Evolutionary conservation across 2,113 vertebrate species (phyloP), one percentile per base, ranked within the genome.

Genomic region (Clarias magur): DNA sequence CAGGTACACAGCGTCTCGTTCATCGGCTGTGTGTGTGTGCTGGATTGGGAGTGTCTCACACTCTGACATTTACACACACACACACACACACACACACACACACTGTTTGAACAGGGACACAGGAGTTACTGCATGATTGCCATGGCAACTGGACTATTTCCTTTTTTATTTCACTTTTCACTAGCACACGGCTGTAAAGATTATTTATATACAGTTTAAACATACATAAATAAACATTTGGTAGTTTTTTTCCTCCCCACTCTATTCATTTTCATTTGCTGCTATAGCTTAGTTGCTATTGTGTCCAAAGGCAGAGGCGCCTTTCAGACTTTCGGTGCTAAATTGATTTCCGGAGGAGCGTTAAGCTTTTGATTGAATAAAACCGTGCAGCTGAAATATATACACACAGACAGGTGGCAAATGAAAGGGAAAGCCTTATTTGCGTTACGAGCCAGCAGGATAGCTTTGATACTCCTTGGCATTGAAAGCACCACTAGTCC

Each of bases 1-100:
- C 98, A 99, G 97, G 98, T 98, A 70, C 8, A 57, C 15, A 25
- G 23, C 30, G 82, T 83, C 84, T n/a, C 34, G 53, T 62, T 62
- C 27, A 15, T 70, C 21, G 80, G 59, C 57, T 53, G 0, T 86
- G 13, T 83, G 13, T 83, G 34, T 80, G 7, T 88, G 34, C 85
- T 30, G 48, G 27, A 54, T 75, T 30, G 13, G 17, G 27, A 34
- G 27, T 17, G 67, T 70, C 27, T 70, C 48, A 62, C 73, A 78
- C 73, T 4, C 59, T 78, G 57, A 85, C 73, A 79, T 54, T 65
- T 30, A 30, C 76, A 79, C 75, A 27, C 48, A 76, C 38, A 72
- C 68, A 38, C 34, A 38, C 34, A 73, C 27, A 70, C 67, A 70
- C 27, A 70, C 67, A 70, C n/a, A 70, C 67, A 70, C 67, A 70